These are phyloP conservation scores for Amblyjoppa fuscipennis DNA, from an alignment of 2,888 invertebrate genomes.

Conservation along the genomic window DNA sequence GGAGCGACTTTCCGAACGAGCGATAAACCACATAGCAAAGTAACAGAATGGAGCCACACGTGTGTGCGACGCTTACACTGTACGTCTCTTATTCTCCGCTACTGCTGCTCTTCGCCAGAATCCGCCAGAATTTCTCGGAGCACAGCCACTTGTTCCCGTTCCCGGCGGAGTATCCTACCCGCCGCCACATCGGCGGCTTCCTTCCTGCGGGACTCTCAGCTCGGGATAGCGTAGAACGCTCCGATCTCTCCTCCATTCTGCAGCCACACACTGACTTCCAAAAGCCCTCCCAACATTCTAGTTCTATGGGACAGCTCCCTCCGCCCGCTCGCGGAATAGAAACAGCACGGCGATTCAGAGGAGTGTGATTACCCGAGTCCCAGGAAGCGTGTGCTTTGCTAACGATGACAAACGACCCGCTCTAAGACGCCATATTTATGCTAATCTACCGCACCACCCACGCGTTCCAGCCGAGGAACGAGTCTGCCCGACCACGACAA, in stretches of 20 bases:
- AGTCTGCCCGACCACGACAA: constrained; percentile 46
- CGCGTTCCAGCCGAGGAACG: constrained; percentile 47
- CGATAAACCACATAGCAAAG: constrained; percentile 29
- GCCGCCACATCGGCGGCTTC: constrained; percentile 81
- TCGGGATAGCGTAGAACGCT: constrained; percentile 45
- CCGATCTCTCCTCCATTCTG: constrained; percentile 37
- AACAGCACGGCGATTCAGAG: constrained; percentile 80
- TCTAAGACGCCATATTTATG: constrained; percentile 85
- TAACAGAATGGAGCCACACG: constrained; percentile 45
- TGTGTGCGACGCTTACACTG: constrained; percentile 8
- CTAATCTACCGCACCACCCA: constrained; percentile 79
- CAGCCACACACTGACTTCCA: constrained; percentile 42
- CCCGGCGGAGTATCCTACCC: constrained; percentile 62
- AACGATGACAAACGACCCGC: constrained; percentile 85
- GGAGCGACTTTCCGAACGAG: constrained; percentile 30
- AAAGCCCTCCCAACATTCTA: constrained; percentile 25
- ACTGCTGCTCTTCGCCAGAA: constrained; percentile 32
- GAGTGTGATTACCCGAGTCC: constrained; percentile 83
- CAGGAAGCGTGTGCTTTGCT: constrained; percentile 85
- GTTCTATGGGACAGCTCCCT: constrained; percentile 38
- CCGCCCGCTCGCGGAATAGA: constrained; percentile 76
- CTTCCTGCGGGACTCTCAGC: constrained; percentile 79
- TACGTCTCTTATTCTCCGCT: constrained; percentile 25
- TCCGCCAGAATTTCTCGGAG: constrained; percentile 46
- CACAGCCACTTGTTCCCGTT: constrained; percentile 64